Base-by-base conservation (phyloP, 2,113 vertebrate species). In the Clarias gariepinus region DNA sequence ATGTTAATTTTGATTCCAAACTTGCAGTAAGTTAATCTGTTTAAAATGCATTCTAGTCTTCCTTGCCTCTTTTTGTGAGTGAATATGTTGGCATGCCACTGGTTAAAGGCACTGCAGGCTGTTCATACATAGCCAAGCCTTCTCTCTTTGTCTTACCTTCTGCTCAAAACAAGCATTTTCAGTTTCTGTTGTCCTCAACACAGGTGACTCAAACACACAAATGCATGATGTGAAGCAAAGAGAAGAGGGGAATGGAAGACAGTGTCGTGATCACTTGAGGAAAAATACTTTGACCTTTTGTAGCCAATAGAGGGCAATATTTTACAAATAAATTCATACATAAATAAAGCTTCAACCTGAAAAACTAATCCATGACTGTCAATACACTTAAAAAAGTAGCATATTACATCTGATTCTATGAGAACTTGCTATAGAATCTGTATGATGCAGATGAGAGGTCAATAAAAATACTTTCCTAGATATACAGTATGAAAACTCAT, bases 61-160 rank as follows among this genome's bases (percentile, higher is more conserved):
- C 66, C 16, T 66, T 28, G 11, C 25, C 52, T 64, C 11, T 6
- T 19, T 11, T 36, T 84, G 71, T 63, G 23, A 61, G 19, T 53
- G 28, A 33, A 55, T 23, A 57, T 57, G 30, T 23, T 53, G 55
- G 23, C 86, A 91, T 80, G 85, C 88, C 83, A 88, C 23, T 2
- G 18, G 47, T 53, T 28, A 64, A 61, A 41, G 28, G 0, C 36
- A 60, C 11, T 68, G 57, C 60, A 86, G 69, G 25, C 55, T 66
- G 53, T 64, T 57, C 64, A 78, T 52, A 12, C 90, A 90, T 88
- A 89, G 82, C 82, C 71, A 83, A 80, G 23, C 30, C 88, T 55
- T 76, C 81, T 47, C 78, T 81, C 68, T 52, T 36, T 84, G 25
- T 87, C 97, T 97, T 97, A 98, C 97, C 96, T 97, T 97, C 96